These are phyloP conservation scores for Cerastis rubricosa DNA, from an alignment of 2,888 invertebrate genomes.

Conservation along the genomic window DNA sequence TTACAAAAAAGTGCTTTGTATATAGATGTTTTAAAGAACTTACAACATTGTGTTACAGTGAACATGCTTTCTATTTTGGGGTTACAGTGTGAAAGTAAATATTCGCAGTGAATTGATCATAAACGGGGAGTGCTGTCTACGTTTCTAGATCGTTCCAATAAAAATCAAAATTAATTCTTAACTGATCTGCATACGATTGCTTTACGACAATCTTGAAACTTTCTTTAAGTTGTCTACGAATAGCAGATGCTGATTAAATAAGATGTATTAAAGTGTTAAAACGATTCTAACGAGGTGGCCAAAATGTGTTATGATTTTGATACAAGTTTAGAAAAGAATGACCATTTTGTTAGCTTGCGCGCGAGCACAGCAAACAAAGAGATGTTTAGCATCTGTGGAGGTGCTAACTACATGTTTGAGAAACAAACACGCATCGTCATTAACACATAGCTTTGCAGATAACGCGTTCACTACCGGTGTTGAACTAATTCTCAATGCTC, in stretches of 20 bases:
- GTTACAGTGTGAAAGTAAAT: slow-evolving; percentile 58
- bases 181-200: slow-evolving; percentile 33
- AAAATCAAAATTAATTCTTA: slow-evolving; percentile 45
- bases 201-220: slow-evolving; percentile 40
- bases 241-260: neutral
- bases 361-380: slow-evolving; percentile 74
- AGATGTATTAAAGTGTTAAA: neutral
- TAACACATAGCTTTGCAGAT: slow-evolving; percentile 67
- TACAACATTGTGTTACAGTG: slow-evolving; percentile 19
- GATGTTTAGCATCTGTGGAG: slow-evolving; percentile 73
- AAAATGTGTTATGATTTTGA: slow-evolving; percentile 17
- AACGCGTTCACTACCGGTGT: slow-evolving; percentile 62
- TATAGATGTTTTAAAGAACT: slow-evolving; percentile 14
- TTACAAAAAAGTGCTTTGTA: slow-evolving; percentile 24
- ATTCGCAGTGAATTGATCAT: slow-evolving; percentile 41
- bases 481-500: slow-evolving; percentile 46
- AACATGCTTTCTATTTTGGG: slow-evolving; percentile 47
- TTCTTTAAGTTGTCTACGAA: slow-evolving; percentile 41
- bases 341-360: slow-evolving; percentile 67
- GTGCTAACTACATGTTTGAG: slow-evolving; percentile 81
- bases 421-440: slow-evolving; percentile 73
- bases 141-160: slow-evolving; percentile 55
- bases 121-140: slow-evolving; percentile 36
- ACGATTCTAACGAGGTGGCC: slow-evolving; percentile 12
- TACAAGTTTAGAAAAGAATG: slow-evolving; percentile 32